Base-by-base conservation (phyloP, 1,140 invertebrate genomes). In the Popillia japonica region DNA sequence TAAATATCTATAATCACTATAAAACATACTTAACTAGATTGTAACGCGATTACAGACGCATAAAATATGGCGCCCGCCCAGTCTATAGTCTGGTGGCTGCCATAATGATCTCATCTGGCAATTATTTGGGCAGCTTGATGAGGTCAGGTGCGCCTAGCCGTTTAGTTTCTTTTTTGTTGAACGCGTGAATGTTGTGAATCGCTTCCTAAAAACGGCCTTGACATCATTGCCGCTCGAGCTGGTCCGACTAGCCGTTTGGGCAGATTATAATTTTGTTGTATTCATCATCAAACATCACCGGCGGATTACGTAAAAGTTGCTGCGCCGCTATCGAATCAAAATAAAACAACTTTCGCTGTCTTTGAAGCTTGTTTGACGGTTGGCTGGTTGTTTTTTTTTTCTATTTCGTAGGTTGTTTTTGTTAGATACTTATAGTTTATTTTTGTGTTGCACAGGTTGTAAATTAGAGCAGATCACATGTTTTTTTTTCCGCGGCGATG, bases 321-420 rank as follows among this genome's bases (percentile, higher is more conserved):
- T 7, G n/a, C 8, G n/a, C 59, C 6, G n/a, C 59, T 10, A 68
- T 34, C 20, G 61, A 68, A n/a, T 55, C 14, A 55, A 55, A 68
- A 68, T 68, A 68, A 68, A 68, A 68, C 61, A 34, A 68, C 61
- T 68, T 68, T 68, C 61, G 27, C 61, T 68, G 14, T 55, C 48
- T 55, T 55, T 55, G 48, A 55, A 68, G 61, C 20, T 22, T 17
- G 61, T 27, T 34, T 27, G 61, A 14, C 20, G 17, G 59, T 34
- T 68, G 14, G 61, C 3, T 27, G 61, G 10, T 27, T 9, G 61
- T 27, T 68, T 68, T 68, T 68, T 68, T 68, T 23, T 2, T 55
- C 11, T n/a, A 14, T 55, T 17, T 55, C 48, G 27, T 34, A 34
- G 27, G 2, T 34, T 34, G 27, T 34, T 34, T 55, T 55, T 17